Conservation (phyloP, 2,888 invertebrate species). For the Sphinx pinastri region DNA sequence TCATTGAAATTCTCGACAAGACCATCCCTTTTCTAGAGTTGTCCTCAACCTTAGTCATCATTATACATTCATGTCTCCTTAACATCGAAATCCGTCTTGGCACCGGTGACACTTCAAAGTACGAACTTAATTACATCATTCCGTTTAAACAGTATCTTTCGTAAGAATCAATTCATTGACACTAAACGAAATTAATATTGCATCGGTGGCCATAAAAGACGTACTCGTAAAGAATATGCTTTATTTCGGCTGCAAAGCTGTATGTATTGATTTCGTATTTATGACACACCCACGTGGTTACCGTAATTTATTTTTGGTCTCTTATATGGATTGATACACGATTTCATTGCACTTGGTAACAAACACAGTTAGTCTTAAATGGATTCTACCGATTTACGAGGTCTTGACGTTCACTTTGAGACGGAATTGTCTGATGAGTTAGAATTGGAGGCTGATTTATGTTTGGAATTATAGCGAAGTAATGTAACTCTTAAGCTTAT, state of each 20-base stretch:
- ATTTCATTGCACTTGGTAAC: neutral
- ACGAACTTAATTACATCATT: neutral
- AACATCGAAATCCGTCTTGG: too few species aligned
- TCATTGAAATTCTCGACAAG: too few species aligned
- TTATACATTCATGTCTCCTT: too few species aligned
- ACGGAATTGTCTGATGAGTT: too few species aligned
- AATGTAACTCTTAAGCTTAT: too few species aligned
- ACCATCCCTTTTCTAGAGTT: too few species aligned
- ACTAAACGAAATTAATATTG: conserved; percentile 37
- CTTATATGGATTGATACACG: neutral
- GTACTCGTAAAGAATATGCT: conserved; percentile 47
- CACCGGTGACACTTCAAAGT: too few species aligned
- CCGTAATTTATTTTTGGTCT: conserved; percentile 12
- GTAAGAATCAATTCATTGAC: conserved; percentile 28
- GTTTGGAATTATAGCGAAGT: too few species aligned
- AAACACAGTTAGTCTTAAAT: neutral
- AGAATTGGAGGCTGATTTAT: too few species aligned
- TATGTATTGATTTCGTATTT: conserved; percentile 56
- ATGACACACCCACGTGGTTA: conserved; percentile 43
- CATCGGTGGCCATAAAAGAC: conserved; percentile 46
- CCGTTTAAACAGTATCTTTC: conserved; percentile 4
- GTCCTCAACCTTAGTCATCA: neutral
- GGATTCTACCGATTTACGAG: neutral
- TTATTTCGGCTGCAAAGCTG: conserved; percentile 46
- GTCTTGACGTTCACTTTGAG: neutral